These are phyloP conservation scores for Aselliscus stoliczkanus DNA, from an alignment of 2,797 vertebrate genomes.

Conservation along the genomic window DNA sequence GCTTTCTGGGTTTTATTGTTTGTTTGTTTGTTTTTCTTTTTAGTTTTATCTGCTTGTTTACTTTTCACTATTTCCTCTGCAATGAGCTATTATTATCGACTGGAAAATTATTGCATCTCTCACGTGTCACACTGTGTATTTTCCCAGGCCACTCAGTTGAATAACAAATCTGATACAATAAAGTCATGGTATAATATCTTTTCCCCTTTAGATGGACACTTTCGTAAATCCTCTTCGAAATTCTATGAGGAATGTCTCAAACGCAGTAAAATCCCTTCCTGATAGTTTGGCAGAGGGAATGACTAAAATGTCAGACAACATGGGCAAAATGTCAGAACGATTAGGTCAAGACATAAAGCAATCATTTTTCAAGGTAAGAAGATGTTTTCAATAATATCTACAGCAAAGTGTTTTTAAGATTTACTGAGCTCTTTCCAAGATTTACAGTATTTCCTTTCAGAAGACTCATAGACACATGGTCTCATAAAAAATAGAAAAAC, in stretches of 20 bases:
- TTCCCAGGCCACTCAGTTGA: conserved; percentile 1
- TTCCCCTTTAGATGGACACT: conserved; percentile 93
- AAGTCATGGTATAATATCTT: conserved; percentile 68
- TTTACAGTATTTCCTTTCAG: conserved; percentile 11
- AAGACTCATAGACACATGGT: background rate
- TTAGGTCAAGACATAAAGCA: conserved; percentile 97
- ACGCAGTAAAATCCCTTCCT: conserved; percentile 95
- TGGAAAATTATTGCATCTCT: background rate
- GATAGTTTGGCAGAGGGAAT: conserved; percentile 98
- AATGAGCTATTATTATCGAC: background rate
- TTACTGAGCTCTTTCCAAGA: background rate
- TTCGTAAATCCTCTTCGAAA: conserved; percentile 98
- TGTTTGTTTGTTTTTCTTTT: background rate
- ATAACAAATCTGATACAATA: background rate
- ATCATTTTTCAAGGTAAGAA: conserved; percentile 96
- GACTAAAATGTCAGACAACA: conserved; percentile 98
- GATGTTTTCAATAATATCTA: conserved; percentile 16
- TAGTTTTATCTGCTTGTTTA: background rate
- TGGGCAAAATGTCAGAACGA: conserved; percentile 98
- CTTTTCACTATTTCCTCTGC: background rate
- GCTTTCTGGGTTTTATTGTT: background rate
- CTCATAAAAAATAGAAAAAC: background rate
- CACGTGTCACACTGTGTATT: background rate
- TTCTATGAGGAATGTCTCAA: conserved; percentile 99
- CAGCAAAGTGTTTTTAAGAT: conserved; percentile 7